Percentiles rank a stretch among this genome's conserved stretches.
Evolutionary conservation across 1,140 invertebrate species (phyloP).

Genomic region (Leptinotarsa texana): DNA sequence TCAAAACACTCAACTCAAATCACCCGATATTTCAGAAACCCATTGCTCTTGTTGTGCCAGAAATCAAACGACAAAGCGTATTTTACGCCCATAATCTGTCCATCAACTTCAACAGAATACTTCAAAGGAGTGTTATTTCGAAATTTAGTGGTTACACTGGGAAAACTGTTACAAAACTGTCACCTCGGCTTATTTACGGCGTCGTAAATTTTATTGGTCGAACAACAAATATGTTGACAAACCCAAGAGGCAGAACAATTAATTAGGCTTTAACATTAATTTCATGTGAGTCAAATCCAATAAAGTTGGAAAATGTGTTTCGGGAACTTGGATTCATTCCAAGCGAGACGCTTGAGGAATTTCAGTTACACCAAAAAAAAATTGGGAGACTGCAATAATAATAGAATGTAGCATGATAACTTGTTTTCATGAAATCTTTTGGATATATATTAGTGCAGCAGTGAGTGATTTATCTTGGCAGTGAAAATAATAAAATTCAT

Average conservation of each 20-base stretch:
- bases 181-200: background rate
- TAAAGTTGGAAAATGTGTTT: conserved; percentile 8
- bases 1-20: too few species aligned
- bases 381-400: background rate
- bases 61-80: background rate
- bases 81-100: background rate
- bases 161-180: conserved; percentile 6
- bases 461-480: too few species aligned
- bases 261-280: conserved; percentile 2
- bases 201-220: conserved; percentile 1
- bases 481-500: too few species aligned
- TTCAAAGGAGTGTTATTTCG: background rate
- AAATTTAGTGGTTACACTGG: background rate
- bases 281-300: background rate
- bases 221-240: conserved; percentile 6
- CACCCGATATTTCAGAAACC: too few species aligned
- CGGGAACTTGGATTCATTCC: conserved; percentile 5
- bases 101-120: background rate
- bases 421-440: too few species aligned
- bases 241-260: background rate
- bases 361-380: background rate
- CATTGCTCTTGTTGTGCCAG: too few species aligned
- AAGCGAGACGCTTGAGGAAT: background rate
- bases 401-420: too few species aligned
- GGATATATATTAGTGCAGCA: too few species aligned